Conservation (phyloP, 2,888 invertebrate species). For the Nowickia ferox region DNA sequence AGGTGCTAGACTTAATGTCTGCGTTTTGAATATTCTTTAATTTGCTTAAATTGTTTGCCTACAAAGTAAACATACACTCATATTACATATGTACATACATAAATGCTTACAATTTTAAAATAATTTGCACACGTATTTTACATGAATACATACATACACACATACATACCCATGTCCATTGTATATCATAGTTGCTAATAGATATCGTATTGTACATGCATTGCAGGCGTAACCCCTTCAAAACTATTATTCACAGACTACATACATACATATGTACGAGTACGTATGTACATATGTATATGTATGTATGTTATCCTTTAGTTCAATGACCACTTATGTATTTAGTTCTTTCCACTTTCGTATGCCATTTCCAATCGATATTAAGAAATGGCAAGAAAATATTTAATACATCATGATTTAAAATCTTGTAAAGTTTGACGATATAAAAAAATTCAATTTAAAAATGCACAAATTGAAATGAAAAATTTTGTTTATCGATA, state of each 20-base stretch:
- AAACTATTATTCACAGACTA: background rate
- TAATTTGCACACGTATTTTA: slow-evolving; percentile 30
- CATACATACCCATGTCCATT: background rate
- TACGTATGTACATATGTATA: too few species aligned
- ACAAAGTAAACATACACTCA: background rate
- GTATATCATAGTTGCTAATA: background rate
- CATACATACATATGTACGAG: too few species aligned
- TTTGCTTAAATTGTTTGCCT: slow-evolving; percentile 16
- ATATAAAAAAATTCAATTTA: too few species aligned
- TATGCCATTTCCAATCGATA: slow-evolving; percentile 26
- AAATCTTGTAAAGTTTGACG: too few species aligned
- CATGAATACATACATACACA: background rate
- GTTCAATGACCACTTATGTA: slow-evolving; percentile 70
- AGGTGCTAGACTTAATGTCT: slow-evolving; percentile 24
- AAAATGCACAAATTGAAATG: too few species aligned
- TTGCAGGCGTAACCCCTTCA: slow-evolving; percentile 25
- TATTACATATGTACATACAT: background rate
- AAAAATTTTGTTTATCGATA: too few species aligned
- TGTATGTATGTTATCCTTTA: slow-evolving; percentile 53
- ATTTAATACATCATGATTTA: background rate
- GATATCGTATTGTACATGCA: background rate
- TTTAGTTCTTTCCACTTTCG: background rate
- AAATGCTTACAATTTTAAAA: slow-evolving; percentile 27
- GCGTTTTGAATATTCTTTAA: background rate
- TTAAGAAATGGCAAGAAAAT: background rate